Base-by-base conservation (phyloP, 1,140 invertebrate genomes). In the Cyphomyrmex costatus region DNA sequence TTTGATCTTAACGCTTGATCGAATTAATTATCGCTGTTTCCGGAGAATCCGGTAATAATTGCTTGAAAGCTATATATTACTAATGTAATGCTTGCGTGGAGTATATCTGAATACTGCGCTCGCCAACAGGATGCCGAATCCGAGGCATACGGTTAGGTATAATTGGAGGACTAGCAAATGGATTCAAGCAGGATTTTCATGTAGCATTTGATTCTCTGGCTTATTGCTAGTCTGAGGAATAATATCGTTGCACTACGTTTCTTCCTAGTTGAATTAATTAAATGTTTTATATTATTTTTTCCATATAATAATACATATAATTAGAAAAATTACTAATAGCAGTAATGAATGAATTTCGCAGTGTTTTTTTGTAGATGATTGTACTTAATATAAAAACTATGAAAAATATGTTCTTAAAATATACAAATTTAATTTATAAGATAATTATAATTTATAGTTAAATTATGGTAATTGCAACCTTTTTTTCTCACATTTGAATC, bases 1-100 rank as follows among this genome's bases (percentile, higher is more conserved):
- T 83, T 83, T 83, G 79, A 83, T 83, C 79, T 73, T 83, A 68
- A 83, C 53, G 68, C 79, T 74, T 83, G 60, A 74, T 83, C 79
- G 68, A 74, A 83, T 83, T 83, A 83, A 83, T 83, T 83, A 83
- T 60, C 79, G 53, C 53, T 74, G 79, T 83, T 83, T 61, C 79
- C 42, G 79, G 36, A 16, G 53, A 60, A 83, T 24, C 14, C 36
- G 12, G 36, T 10, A 60, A 36, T 74, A 73, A 60, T 74, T 74
- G 36, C 27, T 74, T 58, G 51, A 30, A 73, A 83, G 53, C 36
- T 83, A 8, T 33, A 8, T 33, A 49, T 74, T 74, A 74, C 68
- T 56, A 36, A 83, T 83, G 53, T 33, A 61, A 82, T 14, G 79
- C 66, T 73, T 27, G 19, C 36, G 46, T n/a, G 7, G 46, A 53